These are phyloP conservation scores for Tichodroma muraria DNA, from an alignment of 2,113 vertebrate species.

Conservation along the genomic window DNA sequence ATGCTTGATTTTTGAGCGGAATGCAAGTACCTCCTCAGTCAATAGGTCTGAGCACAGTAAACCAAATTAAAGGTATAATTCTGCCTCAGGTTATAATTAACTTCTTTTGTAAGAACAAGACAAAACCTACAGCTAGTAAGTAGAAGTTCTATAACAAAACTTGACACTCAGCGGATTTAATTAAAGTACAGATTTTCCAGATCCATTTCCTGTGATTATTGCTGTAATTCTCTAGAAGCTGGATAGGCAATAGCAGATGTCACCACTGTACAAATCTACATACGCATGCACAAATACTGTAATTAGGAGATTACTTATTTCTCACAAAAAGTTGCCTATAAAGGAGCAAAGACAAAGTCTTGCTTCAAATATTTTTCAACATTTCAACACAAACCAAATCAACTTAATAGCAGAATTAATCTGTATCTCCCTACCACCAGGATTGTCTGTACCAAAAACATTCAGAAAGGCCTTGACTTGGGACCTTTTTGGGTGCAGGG, in stretches of 20 bases:
- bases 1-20: not conserved
- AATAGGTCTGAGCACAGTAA: not conserved
- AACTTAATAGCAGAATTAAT: not conserved
- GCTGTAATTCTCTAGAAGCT: constrained; percentile 36
- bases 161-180: constrained; percentile 47
- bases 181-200: constrained; percentile 50
- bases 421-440: not conserved
- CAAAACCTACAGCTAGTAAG: not conserved
- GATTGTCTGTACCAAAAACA: not conserved
- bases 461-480: not conserved
- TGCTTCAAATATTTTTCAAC: not conserved
- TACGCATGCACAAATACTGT: not conserved
- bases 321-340: not conserved
- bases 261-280: constrained; percentile 37
- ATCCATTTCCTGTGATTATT: constrained; percentile 52
- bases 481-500: not conserved
- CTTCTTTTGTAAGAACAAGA: not conserved
- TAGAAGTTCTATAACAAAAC: not conserved
- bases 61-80: constrained; percentile 15
- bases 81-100: constrained; percentile 6
- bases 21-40: not conserved
- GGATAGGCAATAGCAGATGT: constrained; percentile 55
- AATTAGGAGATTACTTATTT: constrained; percentile 21
- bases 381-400: not conserved
- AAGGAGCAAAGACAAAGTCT: not conserved